Evolutionary conservation across 2,797 vertebrate genomes (phyloP).

Genomic region (Silurus lanzhouensis): DNA sequence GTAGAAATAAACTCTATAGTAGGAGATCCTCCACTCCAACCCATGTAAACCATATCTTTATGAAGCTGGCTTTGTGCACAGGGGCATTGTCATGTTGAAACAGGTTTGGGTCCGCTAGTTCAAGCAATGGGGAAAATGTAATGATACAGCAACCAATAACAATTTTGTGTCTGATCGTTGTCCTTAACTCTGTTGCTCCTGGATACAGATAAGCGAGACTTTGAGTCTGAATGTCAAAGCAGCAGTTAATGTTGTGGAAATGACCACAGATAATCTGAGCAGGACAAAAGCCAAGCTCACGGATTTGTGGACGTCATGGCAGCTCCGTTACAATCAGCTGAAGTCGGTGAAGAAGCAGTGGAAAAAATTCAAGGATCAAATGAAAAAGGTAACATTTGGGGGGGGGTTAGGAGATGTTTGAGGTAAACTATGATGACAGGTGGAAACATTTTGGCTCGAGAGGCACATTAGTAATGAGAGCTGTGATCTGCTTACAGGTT

Average conservation of each 20-base stretch:
- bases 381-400: slow-evolving; percentile 72
- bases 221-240: slow-evolving; percentile 71
- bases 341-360: slow-evolving; percentile 73
- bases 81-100: too few species aligned
- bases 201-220: slow-evolving; percentile 69
- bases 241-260: slow-evolving; percentile 66
- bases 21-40: too few species aligned
- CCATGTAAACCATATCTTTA: too few species aligned
- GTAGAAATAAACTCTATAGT: too few species aligned
- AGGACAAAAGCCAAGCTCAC: slow-evolving; percentile 76
- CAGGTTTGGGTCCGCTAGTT: too few species aligned
- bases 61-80: too few species aligned
- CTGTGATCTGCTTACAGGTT: slow-evolving; percentile 68
- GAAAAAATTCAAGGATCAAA: slow-evolving; percentile 79
- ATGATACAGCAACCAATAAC: too few species aligned
- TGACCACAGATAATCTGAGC: slow-evolving; percentile 67
- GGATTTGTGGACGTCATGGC: slow-evolving; percentile 69
- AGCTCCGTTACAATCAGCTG: slow-evolving; percentile 68
- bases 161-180: neutral
- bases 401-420: neutral
- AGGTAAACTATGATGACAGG: neutral
- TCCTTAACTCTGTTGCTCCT: slow-evolving; percentile 23
- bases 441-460: neutral
- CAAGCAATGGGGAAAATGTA: too few species aligned
- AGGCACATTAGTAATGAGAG: neutral